Conservation (phyloP, 2,797 vertebrate genomes). For the Glyptemys insculpta region DNA sequence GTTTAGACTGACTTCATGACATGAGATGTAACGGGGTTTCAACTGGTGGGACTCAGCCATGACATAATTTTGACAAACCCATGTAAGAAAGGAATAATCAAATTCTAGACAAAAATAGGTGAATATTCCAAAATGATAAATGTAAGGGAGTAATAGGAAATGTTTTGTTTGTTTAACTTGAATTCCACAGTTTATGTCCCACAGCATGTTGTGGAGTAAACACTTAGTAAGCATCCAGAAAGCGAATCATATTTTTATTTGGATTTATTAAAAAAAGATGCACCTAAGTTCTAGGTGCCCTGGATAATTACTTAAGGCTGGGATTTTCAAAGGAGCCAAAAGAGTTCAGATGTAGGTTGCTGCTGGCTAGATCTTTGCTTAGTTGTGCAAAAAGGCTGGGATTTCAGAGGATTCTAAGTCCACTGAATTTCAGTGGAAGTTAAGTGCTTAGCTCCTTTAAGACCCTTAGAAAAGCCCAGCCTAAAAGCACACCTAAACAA, state of each 20-base stretch:
- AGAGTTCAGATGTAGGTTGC: too few relatives aligned
- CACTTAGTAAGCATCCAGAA: neutral
- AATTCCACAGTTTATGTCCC: neutral
- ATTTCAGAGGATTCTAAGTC: neutral
- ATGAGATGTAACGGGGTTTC: neutral
- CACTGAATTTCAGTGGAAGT: neutral
- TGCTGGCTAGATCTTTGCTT: too few relatives aligned
- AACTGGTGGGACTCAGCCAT: neutral
- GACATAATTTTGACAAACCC: neutral
- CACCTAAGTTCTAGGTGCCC: neutral
- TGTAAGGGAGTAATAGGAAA: neutral
- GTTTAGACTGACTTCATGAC: neutral
- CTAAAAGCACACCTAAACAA: accelerated
- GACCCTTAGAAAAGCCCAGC: neutral
- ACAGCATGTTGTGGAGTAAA: neutral
- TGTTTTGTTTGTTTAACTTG: neutral
- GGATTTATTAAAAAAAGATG: neutral
- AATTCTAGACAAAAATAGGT: neutral
- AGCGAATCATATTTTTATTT: neutral
- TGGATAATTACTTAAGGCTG: neutral
- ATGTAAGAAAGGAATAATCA: neutral
- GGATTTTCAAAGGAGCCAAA: neutral
- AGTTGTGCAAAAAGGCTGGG: too few relatives aligned
- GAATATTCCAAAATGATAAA: neutral
- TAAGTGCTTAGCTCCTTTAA: accelerated